Evolutionary conservation across 2,113 vertebrate genomes (phyloP), one percentile per base, ranked within the genome.

Genomic region (Brachyhypopomus gauderio): DNA sequence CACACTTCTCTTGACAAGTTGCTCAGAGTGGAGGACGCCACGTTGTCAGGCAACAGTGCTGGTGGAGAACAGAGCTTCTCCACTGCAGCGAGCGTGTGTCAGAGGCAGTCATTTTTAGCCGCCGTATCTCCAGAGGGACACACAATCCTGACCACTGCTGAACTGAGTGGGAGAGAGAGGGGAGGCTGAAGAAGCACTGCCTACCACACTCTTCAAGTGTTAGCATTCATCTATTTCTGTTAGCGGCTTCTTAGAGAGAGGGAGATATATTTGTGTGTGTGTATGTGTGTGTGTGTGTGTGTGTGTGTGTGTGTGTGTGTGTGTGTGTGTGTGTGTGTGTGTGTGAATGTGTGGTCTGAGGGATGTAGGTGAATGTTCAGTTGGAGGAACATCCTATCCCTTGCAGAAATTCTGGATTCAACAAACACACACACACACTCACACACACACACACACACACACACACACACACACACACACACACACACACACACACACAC

Each of bases 381-480:
- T 58, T 58, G 56, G 56, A 58, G 58, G 58, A 60, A 60, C 45
- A 52, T 52, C 45, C 45, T 52, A 52, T 52, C 12, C 45, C 12
- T 11, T 52, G 45, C 45, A 52, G 45, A 60, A n/a, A 38, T 38
- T 48, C 69, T 22, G n/a, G n/a, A 72, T n/a, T 45, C 19, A 48
- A 72, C 30, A 60, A 30, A 52, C 60, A 77, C 20, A 30, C 75
- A 77, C 1, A 30, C 30, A n/a, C n/a, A n/a, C n/a, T n/a, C 38
- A 77, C 12, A 30, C 58, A 60, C 48, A 64, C 60, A 66, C 75
- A 77, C 41, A 67, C 60, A 67, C 38, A 66, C 75, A 69, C 62
- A 55, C 63, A 78, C 64, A 70, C 27, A 70, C 48, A 70, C 27
- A 70, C 45, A 78, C 41, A 11, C 63, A 38, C 27, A 58, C 25